Evolutionary conservation across 2,113 vertebrate species (phyloP).

Genomic region (Coracopsis vasa): DNA sequence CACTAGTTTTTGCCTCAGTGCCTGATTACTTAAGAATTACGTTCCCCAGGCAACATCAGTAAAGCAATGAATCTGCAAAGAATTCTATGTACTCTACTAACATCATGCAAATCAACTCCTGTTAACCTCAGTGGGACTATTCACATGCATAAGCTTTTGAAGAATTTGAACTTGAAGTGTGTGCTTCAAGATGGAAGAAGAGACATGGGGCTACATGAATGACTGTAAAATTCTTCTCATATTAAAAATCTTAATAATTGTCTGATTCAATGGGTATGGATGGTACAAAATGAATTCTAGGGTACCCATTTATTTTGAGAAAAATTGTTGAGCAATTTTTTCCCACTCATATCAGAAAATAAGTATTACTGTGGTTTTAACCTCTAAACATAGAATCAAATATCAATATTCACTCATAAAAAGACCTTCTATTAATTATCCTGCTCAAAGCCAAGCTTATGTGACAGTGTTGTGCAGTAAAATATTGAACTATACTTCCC

Average conservation of each 20-base stretch:
- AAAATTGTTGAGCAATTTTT: not conserved
- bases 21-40: not conserved
- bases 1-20: not conserved
- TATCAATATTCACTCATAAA: not conserved
- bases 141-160: not conserved
- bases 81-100: not conserved
- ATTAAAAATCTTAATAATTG: not conserved
- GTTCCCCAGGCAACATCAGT: not conserved
- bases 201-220: rapidly evolving
- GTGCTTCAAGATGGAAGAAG: not conserved
- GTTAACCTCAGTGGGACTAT: not conserved
- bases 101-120: not conserved
- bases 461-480: not conserved
- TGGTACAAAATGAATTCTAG: not conserved
- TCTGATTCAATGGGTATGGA: not conserved
- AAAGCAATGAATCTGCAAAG: not conserved
- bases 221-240: not conserved
- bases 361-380: not conserved
- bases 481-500: not conserved
- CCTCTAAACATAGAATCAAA: not conserved
- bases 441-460: not conserved
- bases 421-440: not conserved
- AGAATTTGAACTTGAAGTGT: not conserved
- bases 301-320: not conserved
- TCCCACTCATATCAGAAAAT: not conserved